Percentiles rank a stretch among this genome's conserved stretches.
Evolutionary conservation across 2,888 invertebrate species (phyloP).

Genomic region (Tanytarsus gracilentus): DNA sequence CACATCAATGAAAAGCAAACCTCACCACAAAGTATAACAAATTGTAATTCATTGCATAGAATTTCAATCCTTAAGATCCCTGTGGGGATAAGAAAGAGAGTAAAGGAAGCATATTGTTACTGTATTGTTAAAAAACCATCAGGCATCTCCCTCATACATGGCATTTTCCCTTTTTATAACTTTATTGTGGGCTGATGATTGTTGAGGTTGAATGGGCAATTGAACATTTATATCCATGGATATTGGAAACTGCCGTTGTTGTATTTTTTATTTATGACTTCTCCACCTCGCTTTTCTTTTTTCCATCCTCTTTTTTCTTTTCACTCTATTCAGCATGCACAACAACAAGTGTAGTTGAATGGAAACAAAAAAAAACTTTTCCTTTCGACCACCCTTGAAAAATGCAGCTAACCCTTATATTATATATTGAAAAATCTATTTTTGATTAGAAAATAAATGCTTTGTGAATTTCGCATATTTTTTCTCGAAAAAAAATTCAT

Average conservation of each 20-base stretch:
- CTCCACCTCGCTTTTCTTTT: conserved; percentile 13
- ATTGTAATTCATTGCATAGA: no score
- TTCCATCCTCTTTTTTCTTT: not conserved
- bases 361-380: not conserved
- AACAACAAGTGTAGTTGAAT: conserved; percentile 16
- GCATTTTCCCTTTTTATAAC: conserved; percentile 11
- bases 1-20: no score
- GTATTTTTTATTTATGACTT: conserved; percentile 28
- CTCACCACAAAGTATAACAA: no score
- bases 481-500: not conserved
- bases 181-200: conserved; percentile 27
- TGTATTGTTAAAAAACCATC: conserved; percentile 21
- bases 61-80: no score
- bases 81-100: no score
- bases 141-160: not conserved
- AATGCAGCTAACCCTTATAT: not conserved
- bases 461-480: conserved; percentile 7
- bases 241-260: conserved; percentile 19
- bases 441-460: conserved; percentile 13
- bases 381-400: conserved; percentile 19
- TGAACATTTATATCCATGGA: conserved; percentile 19
- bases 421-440: not conserved
- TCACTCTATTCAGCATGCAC: not conserved
- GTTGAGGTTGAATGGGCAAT: conserved; percentile 29
- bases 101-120: conserved; percentile 18